phyloP scores from a whole-genome alignment of 2,797 vertebrate species.

The Hafferia zeledoni region DNA sequence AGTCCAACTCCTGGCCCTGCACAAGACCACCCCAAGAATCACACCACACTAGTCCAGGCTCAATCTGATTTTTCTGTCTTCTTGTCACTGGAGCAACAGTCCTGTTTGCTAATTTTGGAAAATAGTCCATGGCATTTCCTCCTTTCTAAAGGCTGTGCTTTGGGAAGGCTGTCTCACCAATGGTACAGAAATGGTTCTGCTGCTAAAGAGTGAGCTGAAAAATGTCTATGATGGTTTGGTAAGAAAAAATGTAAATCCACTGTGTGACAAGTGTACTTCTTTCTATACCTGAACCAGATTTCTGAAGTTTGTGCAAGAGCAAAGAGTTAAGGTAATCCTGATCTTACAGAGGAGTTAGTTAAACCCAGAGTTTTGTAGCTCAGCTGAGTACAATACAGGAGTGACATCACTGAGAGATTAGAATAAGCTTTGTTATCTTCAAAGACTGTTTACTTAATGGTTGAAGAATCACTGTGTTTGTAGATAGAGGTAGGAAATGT shows the following conservation, averaged over 20 bases:
- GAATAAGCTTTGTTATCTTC: constrained; percentile 51
- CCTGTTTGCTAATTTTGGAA: background rate
- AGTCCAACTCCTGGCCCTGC: background rate
- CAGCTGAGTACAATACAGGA: constrained; percentile 4
- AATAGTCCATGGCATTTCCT: background rate
- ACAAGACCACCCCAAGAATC: background rate
- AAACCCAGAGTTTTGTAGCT: constrained; percentile 16
- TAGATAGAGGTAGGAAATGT: constrained; percentile 28
- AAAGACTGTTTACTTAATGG: constrained; percentile 54
- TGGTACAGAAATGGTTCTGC: background rate
- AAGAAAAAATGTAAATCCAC: background rate
- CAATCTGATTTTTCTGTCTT: background rate
- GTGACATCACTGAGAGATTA: constrained; percentile 46
- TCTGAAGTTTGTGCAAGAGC: background rate
- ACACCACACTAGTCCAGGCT: background rate
- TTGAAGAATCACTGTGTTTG: background rate
- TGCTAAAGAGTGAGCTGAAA: background rate
- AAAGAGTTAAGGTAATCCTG: constrained; percentile 3
- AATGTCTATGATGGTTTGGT: background rate
- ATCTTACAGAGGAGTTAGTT: background rate
- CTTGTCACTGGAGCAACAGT: background rate
- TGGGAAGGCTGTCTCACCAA: background rate
- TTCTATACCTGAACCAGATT: background rate
- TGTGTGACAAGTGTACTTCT: background rate
- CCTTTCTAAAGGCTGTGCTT: background rate